Base-by-base conservation (phyloP, 2,797 vertebrate species). In the Chelonia mydas region DNA sequence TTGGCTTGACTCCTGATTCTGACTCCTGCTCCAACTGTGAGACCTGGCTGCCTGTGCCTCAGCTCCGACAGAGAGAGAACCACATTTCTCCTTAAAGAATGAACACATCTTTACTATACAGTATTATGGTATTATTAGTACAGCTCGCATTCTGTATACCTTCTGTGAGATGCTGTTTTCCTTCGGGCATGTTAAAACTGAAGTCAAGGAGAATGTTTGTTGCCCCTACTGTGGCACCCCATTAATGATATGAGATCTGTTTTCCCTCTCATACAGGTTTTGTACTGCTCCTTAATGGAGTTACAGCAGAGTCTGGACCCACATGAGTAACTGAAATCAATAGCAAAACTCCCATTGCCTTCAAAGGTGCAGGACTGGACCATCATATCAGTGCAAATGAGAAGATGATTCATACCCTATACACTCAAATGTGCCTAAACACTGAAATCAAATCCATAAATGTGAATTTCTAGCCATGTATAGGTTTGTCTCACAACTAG, bases 351-450 rank as follows among this genome's bases (percentile, higher is more conserved):
- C 17, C 33, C 45, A n/a, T 23, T 47, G 1, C 11, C n/a, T 83
- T 59, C 33, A 15, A n/a, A 68, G 47, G 25, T 1, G 1, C 72
- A 11, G 3, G 16, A 17, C 65, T 80, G 31, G 21, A 78, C 72
- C 37, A 45, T 0, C 9, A 5, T 0, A 59, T 6, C 11, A 31
- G 21, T 21, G 3, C 21, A 37, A 72, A 41, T 3, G 41, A 54
- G 54, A 51, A 2, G 4, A 72, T 25, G 80, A 45, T 17, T 74
- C 83, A 33, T 15, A 55, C 7, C 17, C 2, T 65, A 27, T 74
- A 37, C 6, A 6, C 27, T 33, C 12, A 16, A 45, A 25, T 9
- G 1, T 28, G 90, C 27, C 25, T 0, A 57, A 12, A 5, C 5
- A 47, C 2, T 41, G 27, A 81, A 90, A 33, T n/a, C 0, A 59